Evolutionary conservation across 2,888 invertebrate genomes (phyloP), one percentile per base, ranked within the genome.

Genomic region (Mimas tiliae): DNA sequence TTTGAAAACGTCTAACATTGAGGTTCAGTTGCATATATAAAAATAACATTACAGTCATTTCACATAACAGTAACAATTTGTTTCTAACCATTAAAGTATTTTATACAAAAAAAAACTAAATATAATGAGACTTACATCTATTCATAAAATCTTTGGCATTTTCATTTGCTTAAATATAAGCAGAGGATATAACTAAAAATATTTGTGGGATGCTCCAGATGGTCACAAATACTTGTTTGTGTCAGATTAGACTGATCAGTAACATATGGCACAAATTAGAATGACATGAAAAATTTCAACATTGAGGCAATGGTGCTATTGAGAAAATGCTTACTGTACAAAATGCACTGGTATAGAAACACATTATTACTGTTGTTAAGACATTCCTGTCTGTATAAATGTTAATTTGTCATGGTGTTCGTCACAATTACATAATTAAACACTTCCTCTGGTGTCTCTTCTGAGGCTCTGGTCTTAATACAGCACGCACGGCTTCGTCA

Each of bases 401-500:
- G 78, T 81, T 76, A 76, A 76, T 74, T 79, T 85, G 84, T 87
- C 84, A 84, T 83, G 80, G 75, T 80, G 77, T 80, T 74, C 72
- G 68, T 75, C 62, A 75, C 84, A 86, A 92, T 95, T 96, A 96
- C 95, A 96, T 95, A 89, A 96, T 95, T 89, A 94, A 94, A 95
- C 98, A 98, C 94, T 98, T 98, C 94, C 98, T 96, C 94, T 98
- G 98, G 93, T 97, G 97, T 94, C 98, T 96, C 92, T 98, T 98
- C 84, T 97, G 97, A 68, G 99, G 99, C 91, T 99, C 98, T 65
- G 99, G 99, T 94, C 98, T 96, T 83, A 99, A 95, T 74, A 99
- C 99, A 68, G 99, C 98, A 78, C 99, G 95, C 48, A 99, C 99
- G 42, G 99, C 99, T 94, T 99, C 99, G 85, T 99, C 99, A 94